Evolutionary conservation across 53 echinoderm and acorn worm genomes (phyloP).

Genomic region (Astropecten irregularis): DNA sequence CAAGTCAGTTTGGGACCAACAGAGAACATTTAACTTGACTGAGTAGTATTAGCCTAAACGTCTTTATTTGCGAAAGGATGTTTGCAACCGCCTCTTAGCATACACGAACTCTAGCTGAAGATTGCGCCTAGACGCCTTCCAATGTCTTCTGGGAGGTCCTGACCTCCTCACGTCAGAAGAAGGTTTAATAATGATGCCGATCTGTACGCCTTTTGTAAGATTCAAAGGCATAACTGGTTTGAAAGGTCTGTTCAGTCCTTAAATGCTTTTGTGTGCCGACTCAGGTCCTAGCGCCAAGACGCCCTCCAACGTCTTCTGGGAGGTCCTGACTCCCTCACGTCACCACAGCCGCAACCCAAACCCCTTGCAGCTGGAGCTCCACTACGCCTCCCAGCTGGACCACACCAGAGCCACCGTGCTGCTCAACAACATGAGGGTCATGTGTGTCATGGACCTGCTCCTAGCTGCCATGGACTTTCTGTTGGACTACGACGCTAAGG

Average conservation of each 20-base stretch:
- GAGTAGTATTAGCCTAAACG: too few relatives aligned
- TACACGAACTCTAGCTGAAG: too few relatives aligned
- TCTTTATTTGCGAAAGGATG: too few relatives aligned
- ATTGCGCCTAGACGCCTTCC: slow-evolving; percentile 45
- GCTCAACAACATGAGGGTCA: slow-evolving; percentile 98
- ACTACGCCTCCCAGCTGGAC: slow-evolving; percentile 79
- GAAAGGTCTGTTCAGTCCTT: too few relatives aligned
- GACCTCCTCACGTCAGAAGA: slow-evolving; percentile 87
- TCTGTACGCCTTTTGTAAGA: too few relatives aligned
- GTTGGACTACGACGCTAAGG: slow-evolving; percentile 78
- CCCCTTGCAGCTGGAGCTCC: slow-evolving; percentile 95
- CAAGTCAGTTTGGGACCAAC: too few relatives aligned
- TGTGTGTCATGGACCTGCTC: slow-evolving; percentile 89
- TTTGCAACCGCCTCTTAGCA: too few relatives aligned
- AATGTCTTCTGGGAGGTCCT: slow-evolving; percentile 94
- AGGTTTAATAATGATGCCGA: too few relatives aligned
- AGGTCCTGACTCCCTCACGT: slow-evolving; percentile 86
- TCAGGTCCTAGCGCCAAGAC: slow-evolving; percentile 45
- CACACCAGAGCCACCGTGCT: slow-evolving; percentile 84
- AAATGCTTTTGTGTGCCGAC: too few relatives aligned
- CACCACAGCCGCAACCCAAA: slow-evolving; percentile 93
- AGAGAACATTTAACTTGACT: too few relatives aligned
- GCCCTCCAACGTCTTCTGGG: slow-evolving; percentile 82
- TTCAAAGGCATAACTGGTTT: too few relatives aligned
- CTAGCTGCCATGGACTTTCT: slow-evolving; percentile 94